These are phyloP conservation scores for Pituophis catenifer DNA, from an alignment of 2,113 vertebrate species.

Conservation along the genomic window DNA sequence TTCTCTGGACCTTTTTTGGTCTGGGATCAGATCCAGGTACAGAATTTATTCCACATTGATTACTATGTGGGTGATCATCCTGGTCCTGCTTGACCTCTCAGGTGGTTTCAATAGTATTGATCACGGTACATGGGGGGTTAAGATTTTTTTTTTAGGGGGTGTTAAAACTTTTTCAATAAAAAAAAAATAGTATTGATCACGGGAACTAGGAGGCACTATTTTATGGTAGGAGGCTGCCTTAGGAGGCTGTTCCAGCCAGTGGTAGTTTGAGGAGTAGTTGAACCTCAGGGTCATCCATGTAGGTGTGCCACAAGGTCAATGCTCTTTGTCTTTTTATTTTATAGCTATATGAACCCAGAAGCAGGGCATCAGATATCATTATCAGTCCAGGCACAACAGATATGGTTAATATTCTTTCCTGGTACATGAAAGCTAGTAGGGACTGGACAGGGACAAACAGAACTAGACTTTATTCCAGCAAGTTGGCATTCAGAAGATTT, in stretches of 20 bases:
- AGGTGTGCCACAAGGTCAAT: not conserved
- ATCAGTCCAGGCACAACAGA: not conserved
- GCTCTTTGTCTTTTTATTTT: not conserved
- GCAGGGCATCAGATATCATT: not conserved
- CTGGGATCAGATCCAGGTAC: not conserved
- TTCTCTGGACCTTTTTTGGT: not conserved
- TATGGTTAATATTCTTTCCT: not conserved
- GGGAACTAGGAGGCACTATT: not conserved
- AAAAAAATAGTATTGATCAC: not conserved
- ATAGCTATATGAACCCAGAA: not conserved
- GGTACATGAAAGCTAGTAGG: not conserved
- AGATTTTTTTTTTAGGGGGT: too few relatives aligned
- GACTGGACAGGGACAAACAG: not conserved
- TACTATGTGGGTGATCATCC: not conserved
- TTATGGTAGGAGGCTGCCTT: not conserved
- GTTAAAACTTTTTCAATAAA: too few relatives aligned
- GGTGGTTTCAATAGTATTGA: not conserved
- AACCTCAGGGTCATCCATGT: not conserved
- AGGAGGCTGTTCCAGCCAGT: not conserved
- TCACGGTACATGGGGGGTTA: too few relatives aligned
- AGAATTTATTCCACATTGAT: not conserved
- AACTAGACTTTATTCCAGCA: not conserved
- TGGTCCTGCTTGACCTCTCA: not conserved
- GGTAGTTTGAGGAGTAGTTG: not conserved
- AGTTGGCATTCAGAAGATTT: not conserved